Conservation (phyloP, 2,113 vertebrate genomes). For the Sorex fumeus region DNA sequence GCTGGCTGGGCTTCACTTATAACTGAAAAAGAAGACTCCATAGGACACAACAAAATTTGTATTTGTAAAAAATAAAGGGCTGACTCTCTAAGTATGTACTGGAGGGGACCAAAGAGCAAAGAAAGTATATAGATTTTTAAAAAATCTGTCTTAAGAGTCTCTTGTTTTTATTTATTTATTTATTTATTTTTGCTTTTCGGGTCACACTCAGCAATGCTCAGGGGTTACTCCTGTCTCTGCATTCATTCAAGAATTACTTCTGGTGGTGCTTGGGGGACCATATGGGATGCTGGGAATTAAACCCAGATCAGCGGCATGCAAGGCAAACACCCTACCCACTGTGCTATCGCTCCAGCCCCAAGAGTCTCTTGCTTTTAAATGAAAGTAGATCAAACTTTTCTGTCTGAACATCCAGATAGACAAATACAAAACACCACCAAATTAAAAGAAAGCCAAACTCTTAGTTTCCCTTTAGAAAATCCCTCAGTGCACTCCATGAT, state of each 20-base stretch:
- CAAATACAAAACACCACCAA: not conserved
- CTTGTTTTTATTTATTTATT: too few relatives aligned
- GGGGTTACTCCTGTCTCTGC: too few relatives aligned
- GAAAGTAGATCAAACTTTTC: slow-evolving; percentile 48
- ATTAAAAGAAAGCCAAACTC: slow-evolving; percentile 1
- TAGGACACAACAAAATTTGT: not conserved
- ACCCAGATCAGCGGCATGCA: too few relatives aligned
- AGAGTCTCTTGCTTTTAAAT: not conserved
- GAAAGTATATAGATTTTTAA: slow-evolving; percentile 18
- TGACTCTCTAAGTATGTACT: slow-evolving; percentile 1
- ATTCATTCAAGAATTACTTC: too few relatives aligned
- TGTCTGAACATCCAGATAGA: slow-evolving; percentile 15
- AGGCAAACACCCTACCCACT: too few relatives aligned
- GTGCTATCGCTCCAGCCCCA: too few relatives aligned
- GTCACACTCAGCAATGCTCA: too few relatives aligned
- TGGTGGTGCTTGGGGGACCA: too few relatives aligned
- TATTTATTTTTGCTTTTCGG: too few relatives aligned
- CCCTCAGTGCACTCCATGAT: not conserved
- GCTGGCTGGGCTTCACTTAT: not conserved
- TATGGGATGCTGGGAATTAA: too few relatives aligned
- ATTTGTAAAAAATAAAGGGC: not conserved
- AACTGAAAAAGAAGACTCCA: not conserved
- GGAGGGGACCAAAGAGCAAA: not conserved
- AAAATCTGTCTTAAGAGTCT: slow-evolving; percentile 29
- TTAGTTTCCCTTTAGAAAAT: slow-evolving; percentile 19